Base-by-base conservation (phyloP, 2,113 vertebrate species). In the Salvator merianae region DNA sequence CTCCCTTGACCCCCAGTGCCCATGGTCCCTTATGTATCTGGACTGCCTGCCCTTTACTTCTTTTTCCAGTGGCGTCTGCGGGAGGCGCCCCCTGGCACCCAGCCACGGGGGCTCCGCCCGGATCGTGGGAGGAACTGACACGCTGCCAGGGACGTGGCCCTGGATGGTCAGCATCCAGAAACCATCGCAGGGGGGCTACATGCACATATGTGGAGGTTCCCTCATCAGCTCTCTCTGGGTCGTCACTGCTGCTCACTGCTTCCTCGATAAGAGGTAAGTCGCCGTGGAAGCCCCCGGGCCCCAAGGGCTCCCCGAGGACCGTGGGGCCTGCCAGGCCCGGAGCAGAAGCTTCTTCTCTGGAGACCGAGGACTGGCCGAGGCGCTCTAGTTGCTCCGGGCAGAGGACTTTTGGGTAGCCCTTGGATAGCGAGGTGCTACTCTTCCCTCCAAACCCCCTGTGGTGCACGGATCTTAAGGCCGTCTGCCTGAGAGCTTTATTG, bases 141-240 rank as follows among this genome's bases (percentile, higher is more conserved):
- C 89, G 3, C 78, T 83, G 43, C 88, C 84, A 1, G 91, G 91
- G 2, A 84, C 87, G 0, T 92, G 91, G 91, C 91, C 91, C 6
- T 92, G 91, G 91, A 47, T 92, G 4, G 91, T 92, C 59, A 92
- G 91, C 79, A 84, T 92, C 71, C 91, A 92, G 88, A 28, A 84
- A 2, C 88, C 88, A 13, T 7, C 69, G 0, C 38, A 28, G 5
- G 28, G n/a, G 3, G 88, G 89, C 4, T 85, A 79, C 20, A 10
- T 7, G 26, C 91, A 90, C 24, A 75, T 38, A 43, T 92, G 91
- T n/a, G 88, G 89, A 7, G 91, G 91, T 10, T 85, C 89, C 30
- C 76, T 92, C 26, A 53, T 92, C 36, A 84, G 87, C 40, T 6
- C 88, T 2, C 77, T 70, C n/a, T 92, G 91, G 91, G 91, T 90